A percentile compares a stretch with the other conserved stretches of the same genome.
These are phyloP conservation scores for Ditylenchus dipsaci DNA, from an alignment of 1,140 invertebrate genomes.

Conservation along the genomic window DNA sequence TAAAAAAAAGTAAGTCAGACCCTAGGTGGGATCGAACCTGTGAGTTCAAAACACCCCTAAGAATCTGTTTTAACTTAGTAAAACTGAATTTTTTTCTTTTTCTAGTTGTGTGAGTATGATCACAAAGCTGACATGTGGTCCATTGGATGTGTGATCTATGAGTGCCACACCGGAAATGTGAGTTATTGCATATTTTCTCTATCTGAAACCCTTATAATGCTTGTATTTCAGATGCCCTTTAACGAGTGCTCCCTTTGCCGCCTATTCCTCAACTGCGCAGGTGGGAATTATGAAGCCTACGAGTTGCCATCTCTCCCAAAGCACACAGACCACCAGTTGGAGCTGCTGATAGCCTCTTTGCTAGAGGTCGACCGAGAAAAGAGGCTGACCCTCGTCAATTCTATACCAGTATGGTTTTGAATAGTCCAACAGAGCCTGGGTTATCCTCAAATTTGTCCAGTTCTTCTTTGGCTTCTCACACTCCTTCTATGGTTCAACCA, in stretches of 20 bases:
- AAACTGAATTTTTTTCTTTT: background rate
- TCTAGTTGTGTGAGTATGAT: constrained; percentile 39
- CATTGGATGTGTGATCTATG: constrained; percentile 95
- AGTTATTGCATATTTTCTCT: no score
- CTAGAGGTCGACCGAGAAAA: constrained; percentile 43
- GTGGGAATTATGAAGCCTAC: constrained; percentile 53
- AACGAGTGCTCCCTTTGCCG: constrained; percentile 51
- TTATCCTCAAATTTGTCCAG: no score
- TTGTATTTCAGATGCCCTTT: constrained; percentile 39
- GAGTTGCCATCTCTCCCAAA: constrained; percentile 42
- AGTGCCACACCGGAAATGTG: constrained; percentile 74
- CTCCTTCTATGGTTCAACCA: no score
- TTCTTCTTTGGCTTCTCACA: no score
- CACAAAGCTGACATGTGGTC: constrained; percentile 69
- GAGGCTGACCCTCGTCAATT: constrained; percentile 48
- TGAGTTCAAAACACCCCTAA: no score
- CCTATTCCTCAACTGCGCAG: constrained; percentile 49
- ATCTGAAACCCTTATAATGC: no score
- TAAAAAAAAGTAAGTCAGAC: no score
- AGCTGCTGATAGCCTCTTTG: constrained; percentile 34
- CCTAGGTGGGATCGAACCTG: no score
- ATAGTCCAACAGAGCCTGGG: background rate
- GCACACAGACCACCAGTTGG: constrained; percentile 32
- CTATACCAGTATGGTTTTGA: constrained; percentile 13
- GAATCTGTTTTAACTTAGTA: no score